Conservation (phyloP, 2,888 invertebrate species). For the Chaetoderma sp. region DNA sequence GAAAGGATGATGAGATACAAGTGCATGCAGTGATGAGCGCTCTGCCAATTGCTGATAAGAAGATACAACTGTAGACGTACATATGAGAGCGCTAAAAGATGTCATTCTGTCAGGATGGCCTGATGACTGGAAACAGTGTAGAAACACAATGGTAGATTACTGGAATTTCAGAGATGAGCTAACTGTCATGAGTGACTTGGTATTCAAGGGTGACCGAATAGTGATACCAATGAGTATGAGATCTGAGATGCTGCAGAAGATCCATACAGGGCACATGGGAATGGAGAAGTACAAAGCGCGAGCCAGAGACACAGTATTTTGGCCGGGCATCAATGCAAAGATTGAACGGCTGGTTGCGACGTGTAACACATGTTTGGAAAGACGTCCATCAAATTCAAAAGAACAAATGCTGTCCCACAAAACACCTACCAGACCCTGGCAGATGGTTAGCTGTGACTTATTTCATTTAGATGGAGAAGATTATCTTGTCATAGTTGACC, state of each 20-base stretch:
- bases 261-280: slow-evolving; percentile 38
- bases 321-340: slow-evolving; percentile 33
- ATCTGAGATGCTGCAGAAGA: slow-evolving; percentile 13
- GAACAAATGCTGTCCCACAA: slow-evolving; percentile 23
- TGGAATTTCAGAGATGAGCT: slow-evolving; percentile 19
- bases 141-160: slow-evolving; percentile 15
- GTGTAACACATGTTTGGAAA: slow-evolving; percentile 24
- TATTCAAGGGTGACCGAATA: slow-evolving; percentile 9
- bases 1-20: too few relatives aligned
- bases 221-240: slow-evolving; percentile 3
- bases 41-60: too few relatives aligned
- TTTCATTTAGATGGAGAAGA: slow-evolving; percentile 20
- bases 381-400: slow-evolving; percentile 15
- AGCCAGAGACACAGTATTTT: slow-evolving; percentile 36
- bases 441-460: slow-evolving; percentile 28
- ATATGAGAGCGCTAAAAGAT: not conserved
- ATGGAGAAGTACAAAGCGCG: slow-evolving; percentile 27
- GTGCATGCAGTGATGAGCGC: slow-evolving; percentile 10
- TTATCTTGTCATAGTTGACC: slow-evolving; percentile 34
- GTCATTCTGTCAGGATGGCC: slow-evolving; percentile 14
- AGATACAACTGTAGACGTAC: slow-evolving; percentile 10
- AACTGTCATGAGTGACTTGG: not conserved
- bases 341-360: slow-evolving; percentile 28
- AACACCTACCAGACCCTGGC: slow-evolving; percentile 29
- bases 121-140: slow-evolving; percentile 6